Evolutionary conservation across 2,113 vertebrate species (phyloP).

Genomic region (Theristicus caerulescens): DNA sequence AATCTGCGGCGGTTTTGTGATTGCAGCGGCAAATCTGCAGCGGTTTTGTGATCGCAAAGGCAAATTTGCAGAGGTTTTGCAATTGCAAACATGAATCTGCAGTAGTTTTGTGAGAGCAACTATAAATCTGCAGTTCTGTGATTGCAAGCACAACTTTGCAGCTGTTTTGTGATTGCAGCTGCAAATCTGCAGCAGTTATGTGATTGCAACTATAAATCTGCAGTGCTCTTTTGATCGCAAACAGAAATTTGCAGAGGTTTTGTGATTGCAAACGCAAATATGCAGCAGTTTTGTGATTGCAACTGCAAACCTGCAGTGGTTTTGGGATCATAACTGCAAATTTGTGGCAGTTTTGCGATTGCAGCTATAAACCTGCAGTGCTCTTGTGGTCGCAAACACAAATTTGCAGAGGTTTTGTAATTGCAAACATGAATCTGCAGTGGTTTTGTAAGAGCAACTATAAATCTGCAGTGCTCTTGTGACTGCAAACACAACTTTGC

Average conservation of each 20-base stretch:
- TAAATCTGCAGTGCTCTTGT: too few species aligned
- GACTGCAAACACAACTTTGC: too few species aligned
- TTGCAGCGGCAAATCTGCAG: accelerated
- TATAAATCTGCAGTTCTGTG: not conserved
- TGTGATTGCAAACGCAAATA: accelerated
- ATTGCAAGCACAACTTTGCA: too few species aligned
- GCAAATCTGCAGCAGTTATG: accelerated
- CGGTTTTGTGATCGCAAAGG: accelerated
- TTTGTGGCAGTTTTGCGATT: too few species aligned
- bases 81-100: not conserved
- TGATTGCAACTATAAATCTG: accelerated
- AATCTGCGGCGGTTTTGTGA: accelerated
- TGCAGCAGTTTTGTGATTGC: not conserved
- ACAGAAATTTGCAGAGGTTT: not conserved
- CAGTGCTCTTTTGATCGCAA: too few species aligned
- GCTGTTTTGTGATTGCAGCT: accelerated
- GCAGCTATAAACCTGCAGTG: accelerated
- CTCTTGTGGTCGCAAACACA: accelerated
- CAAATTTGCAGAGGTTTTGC: accelerated
- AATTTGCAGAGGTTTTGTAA: accelerated
- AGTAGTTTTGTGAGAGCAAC: too few species aligned
- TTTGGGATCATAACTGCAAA: not conserved
- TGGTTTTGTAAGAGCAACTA: accelerated
- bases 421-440: too few species aligned
- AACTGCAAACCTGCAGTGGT: not conserved